phyloP scores from a whole-genome alignment of 1,140 invertebrate genomes.

The Parapsyche elsis region DNA sequence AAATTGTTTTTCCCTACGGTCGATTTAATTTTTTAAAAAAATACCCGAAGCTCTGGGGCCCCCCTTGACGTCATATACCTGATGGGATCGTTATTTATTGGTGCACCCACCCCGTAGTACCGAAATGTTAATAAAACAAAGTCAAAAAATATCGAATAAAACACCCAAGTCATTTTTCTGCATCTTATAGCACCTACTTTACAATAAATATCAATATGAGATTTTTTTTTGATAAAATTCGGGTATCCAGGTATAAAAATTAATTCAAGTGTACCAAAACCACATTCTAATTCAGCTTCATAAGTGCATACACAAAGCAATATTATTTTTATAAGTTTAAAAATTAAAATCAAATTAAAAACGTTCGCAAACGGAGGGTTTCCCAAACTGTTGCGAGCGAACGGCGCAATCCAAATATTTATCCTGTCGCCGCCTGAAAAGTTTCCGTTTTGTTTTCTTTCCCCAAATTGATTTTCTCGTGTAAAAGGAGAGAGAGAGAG shows the following conservation, averaged over 20 bases:
- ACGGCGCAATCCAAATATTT: slow-evolving; percentile 24
- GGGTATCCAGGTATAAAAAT: neutral
- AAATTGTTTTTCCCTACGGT: slow-evolving; percentile 37
- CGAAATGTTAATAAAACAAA: no score
- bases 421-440: slow-evolving; percentile 17
- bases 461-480: slow-evolving; percentile 13
- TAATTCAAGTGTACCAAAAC: neutral
- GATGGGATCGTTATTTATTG: slow-evolving; percentile 41
- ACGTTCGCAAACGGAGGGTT: neutral
- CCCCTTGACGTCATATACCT: neutral
- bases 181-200: neutral
- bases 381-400: slow-evolving; percentile 2
- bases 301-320: no score
- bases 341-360: neutral
- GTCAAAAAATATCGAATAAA: neutral
- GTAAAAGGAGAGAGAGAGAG: neutral
- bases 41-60: slow-evolving; percentile 16
- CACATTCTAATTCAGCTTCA: no score
- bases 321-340: no score
- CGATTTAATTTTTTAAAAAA: slow-evolving; percentile 43
- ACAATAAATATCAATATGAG: no score
- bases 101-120: no score
- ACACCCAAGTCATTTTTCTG: slow-evolving; percentile 22
- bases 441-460: slow-evolving; percentile 18
- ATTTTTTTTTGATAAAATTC: no score